Evolutionary conservation across 1,140 invertebrate genomes (phyloP).

Genomic region (Pogonomyrmex barbatus): DNA sequence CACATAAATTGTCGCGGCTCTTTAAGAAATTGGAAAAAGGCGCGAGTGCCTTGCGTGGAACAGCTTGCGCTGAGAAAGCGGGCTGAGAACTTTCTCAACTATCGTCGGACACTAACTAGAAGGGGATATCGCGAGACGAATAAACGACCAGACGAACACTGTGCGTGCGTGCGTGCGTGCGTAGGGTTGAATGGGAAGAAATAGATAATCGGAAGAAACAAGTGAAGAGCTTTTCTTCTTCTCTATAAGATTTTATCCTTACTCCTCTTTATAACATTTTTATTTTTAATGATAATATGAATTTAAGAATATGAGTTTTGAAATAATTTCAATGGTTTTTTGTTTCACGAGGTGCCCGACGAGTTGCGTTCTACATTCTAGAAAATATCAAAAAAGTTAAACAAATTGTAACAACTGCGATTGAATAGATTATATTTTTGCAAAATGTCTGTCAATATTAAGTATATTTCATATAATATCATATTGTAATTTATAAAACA

Average conservation of each 20-base stretch:
- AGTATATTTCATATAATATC: too few relatives aligned
- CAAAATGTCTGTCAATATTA: too few relatives aligned
- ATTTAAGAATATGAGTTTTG: not conserved
- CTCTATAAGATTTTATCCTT: too few relatives aligned
- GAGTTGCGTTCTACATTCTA: not conserved
- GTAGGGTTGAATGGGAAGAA: conserved; percentile 11
- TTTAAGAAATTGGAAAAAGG: conserved; percentile 86
- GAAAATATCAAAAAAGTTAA: not conserved
- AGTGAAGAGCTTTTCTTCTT: conserved; percentile 11
- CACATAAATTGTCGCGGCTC: conserved; percentile 87
- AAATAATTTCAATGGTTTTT: not conserved
- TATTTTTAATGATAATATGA: not conserved
- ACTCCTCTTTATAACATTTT: too few relatives aligned
- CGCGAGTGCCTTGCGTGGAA: conserved; percentile 80
- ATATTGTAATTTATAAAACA: too few relatives aligned
- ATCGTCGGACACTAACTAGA: conserved; percentile 62
- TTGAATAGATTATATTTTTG: not conserved
- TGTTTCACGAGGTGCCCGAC: not conserved
- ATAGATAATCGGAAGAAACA: conserved; percentile 17
- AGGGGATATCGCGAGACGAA: conserved; percentile 51
- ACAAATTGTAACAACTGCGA: not conserved
- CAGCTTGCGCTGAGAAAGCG: conserved; percentile 86
- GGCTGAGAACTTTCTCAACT: conserved; percentile 84
- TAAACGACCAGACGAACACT: conserved; percentile 39
- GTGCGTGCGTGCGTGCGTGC: not conserved